Evolutionary conservation across 1,140 invertebrate species (phyloP).

Genomic region (Caenorhabditis latens): DNA sequence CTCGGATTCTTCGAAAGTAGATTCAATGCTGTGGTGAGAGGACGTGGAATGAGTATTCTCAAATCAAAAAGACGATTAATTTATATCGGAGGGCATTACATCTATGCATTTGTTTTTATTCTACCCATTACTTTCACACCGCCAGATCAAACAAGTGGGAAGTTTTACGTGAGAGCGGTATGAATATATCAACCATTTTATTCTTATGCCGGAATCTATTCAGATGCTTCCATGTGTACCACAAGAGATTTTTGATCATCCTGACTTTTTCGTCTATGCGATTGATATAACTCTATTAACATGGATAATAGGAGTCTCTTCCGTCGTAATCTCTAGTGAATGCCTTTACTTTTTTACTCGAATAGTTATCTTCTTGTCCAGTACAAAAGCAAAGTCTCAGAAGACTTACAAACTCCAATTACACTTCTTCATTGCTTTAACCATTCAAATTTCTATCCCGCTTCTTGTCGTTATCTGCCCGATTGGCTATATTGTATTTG

Average conservation of each 20-base stretch:
- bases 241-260: constrained; percentile 20
- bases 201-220: not conserved
- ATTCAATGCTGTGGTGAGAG: not conserved
- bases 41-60: not conserved
- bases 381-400: constrained; percentile 24
- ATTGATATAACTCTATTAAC: not conserved
- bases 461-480: not conserved
- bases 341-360: not conserved
- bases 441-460: constrained; percentile 2
- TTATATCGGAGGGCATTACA: constrained; percentile 5
- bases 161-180: not conserved
- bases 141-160: not conserved
- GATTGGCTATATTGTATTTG: constrained; percentile 1
- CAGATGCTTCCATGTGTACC: constrained; percentile 14
- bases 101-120: constrained; percentile 17
- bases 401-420: constrained; percentile 27
- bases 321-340: not conserved
- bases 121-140: constrained; percentile 24
- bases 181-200: not conserved
- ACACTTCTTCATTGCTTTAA: constrained; percentile 18
- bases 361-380: not conserved
- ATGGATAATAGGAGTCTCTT: not conserved
- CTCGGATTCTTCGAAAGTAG: constrained; percentile 14
- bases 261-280: not conserved
- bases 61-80: not conserved